Conservation (phyloP, 2,888 invertebrate species). For the Agriotes lineatus region DNA sequence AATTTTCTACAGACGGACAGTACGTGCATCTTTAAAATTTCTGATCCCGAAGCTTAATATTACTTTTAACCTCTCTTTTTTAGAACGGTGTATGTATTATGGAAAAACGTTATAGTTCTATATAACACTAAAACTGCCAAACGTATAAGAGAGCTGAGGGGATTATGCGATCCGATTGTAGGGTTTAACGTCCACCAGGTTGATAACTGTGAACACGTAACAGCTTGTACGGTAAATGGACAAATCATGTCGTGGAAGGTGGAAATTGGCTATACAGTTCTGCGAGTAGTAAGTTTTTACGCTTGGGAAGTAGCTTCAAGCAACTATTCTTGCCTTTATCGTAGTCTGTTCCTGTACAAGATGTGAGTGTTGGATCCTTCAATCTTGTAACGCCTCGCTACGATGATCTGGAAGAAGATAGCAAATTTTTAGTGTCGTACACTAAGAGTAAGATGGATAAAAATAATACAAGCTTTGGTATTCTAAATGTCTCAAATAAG, state of each 20-base stretch:
- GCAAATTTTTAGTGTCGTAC: neutral
- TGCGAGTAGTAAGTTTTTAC: constrained; percentile 63
- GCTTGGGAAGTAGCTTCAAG: neutral
- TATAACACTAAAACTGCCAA: constrained; percentile 77
- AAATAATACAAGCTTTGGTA: neutral
- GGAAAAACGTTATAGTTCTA: constrained; percentile 71
- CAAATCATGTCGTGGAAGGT: constrained; percentile 71
- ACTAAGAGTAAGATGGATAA: neutral
- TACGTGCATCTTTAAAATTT: constrained; percentile 64
- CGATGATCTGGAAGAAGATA: neutral
- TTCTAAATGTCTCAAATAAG: neutral
- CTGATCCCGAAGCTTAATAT: neutral
- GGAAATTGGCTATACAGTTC: constrained; percentile 67
- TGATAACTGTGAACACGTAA: constrained; percentile 65
- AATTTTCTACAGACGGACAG: constrained; percentile 75
- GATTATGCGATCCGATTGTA: constrained; percentile 68
- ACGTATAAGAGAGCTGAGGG: constrained; percentile 70
- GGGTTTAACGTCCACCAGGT: constrained; percentile 67
- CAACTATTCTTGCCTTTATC: neutral
- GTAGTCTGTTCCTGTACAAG: neutral
- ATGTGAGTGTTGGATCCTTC: neutral
- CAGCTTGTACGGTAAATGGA: constrained; percentile 71
- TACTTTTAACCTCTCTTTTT: constrained; percentile 32
- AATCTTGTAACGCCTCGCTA: neutral
- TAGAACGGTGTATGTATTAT: constrained; percentile 74